phyloP scores from a whole-genome alignment of 2,113 vertebrate species.

The Lontra canadensis region DNA sequence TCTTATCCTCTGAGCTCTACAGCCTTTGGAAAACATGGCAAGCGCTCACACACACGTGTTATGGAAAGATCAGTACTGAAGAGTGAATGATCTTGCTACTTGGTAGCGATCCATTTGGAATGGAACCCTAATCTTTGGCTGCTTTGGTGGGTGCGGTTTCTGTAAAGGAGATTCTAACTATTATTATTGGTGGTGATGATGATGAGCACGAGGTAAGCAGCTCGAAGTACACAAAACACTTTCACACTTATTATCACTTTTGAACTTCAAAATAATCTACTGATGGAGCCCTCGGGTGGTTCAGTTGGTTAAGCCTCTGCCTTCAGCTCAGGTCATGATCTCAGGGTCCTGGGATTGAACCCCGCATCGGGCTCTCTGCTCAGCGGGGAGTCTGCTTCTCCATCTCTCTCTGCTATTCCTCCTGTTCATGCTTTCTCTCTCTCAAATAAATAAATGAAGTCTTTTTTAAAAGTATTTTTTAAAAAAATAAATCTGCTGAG shows the following conservation, averaged over 20 bases:
- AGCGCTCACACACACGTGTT: not conserved
- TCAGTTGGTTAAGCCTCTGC: not conserved
- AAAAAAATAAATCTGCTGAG: not conserved
- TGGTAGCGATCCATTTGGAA: not conserved
- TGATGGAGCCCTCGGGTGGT: not conserved
- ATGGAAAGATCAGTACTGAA: not conserved
- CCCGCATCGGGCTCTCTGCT: not conserved
- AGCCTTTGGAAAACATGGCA: not conserved
- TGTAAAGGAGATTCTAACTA: not conserved
- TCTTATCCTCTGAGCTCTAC: not conserved
- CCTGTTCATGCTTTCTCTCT: not conserved
- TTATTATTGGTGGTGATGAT: not conserved
- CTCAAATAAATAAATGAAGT: not conserved
- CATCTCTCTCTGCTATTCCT: not conserved
- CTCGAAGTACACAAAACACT: not conserved
- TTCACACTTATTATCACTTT: not conserved
- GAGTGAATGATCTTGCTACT: fast-evolving
- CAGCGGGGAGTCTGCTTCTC: no score
- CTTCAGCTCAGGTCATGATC: not conserved
- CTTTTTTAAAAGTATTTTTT: not conserved
- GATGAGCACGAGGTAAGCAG: not conserved
- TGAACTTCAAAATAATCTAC: not conserved
- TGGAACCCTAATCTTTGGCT: not conserved
- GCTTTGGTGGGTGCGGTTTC: not conserved
- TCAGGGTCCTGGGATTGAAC: not conserved